phyloP scores from a whole-genome alignment of 1,140 invertebrate species.

The Goniozus legneri region DNA sequence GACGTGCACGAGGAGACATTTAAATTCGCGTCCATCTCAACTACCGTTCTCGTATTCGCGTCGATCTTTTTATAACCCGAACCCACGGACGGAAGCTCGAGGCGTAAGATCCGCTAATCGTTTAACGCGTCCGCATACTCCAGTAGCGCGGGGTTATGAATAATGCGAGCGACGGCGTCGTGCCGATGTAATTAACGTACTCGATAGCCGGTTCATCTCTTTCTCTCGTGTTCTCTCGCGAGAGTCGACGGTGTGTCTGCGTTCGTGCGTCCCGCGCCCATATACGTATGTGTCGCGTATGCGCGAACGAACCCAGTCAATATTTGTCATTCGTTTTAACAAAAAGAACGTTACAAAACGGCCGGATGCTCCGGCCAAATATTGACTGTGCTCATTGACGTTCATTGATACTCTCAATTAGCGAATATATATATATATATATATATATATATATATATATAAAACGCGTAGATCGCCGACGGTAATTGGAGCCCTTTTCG shows the following conservation, averaged over 20 bases:
- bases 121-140: slow-evolving; percentile 32
- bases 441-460: no score
- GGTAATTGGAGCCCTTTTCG: slow-evolving; percentile 26
- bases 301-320: slow-evolving; percentile 27
- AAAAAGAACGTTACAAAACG: slow-evolving; percentile 37
- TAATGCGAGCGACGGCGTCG: slow-evolving; percentile 32
- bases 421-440: slow-evolving; percentile 26
- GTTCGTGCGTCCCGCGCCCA: no score
- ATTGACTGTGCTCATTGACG: slow-evolving; percentile 34
- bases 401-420: slow-evolving; percentile 37
- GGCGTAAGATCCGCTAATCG: slow-evolving; percentile 20
- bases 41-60: no score
- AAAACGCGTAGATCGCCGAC: slow-evolving; percentile 28
- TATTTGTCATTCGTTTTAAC: slow-evolving; percentile 35
- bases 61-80: no score
- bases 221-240: no score
- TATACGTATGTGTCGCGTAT: slow-evolving; percentile 27
- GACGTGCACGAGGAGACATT: no score
- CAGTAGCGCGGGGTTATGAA: slow-evolving; percentile 29
- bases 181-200: slow-evolving; percentile 34
- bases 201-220: slow-evolving; percentile 27
- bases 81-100: slow-evolving; percentile 7
- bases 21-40: no score
- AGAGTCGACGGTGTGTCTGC: background rate
- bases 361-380: slow-evolving; percentile 32